Base-by-base conservation (phyloP, 2,113 vertebrate species). In the Platysteira castanea region DNA sequence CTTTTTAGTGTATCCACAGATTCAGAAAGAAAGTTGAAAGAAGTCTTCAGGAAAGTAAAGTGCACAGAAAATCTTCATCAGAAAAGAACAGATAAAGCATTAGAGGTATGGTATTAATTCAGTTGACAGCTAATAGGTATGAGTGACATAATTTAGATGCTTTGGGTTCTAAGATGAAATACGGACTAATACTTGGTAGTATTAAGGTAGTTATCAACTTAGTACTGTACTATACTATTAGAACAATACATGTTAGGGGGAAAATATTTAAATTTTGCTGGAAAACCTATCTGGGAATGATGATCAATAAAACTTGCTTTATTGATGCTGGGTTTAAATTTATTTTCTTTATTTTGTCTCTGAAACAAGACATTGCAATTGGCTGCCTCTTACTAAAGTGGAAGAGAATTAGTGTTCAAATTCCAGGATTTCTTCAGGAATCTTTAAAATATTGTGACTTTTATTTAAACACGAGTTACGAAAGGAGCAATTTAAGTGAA, bases 81-180 rank as follows among this genome's bases (percentile, higher is more conserved):
- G n/a, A 95, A 97, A 89, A 93, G 53, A 67, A 7, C 56, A n/a
- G 86, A 91, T 70, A 50, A 52, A 85, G 10, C 77, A 73, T 4
- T 87, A 63, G 89, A 98, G 98, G 98, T 98, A 98, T 79, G 23
- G 0, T 65, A n/a, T 77, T 77, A 80, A 87, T 73, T 93, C 28
- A 71, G 7, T n/a, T 78, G 59, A 47, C 28, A 57, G 16, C 35
- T 64, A 30, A 68, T 81, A 13, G 61, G 46, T 19, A 4, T 54
- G 14, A 5, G 56, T 63, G 33, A 47, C 42, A 28, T 39, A 65
- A 53, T 78, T 60, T 50, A 57, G 9, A 44, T 59, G 8, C 21
- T 59, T 74, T 68, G 28, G 3, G 2, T 67, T 82, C 54, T 79
- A 79, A 44, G 47, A 68, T 80, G 13, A 73, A 84, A 44, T 44